phyloP scores from a whole-genome alignment of 2,888 invertebrate genomes.

The Drosophila leonis region DNA sequence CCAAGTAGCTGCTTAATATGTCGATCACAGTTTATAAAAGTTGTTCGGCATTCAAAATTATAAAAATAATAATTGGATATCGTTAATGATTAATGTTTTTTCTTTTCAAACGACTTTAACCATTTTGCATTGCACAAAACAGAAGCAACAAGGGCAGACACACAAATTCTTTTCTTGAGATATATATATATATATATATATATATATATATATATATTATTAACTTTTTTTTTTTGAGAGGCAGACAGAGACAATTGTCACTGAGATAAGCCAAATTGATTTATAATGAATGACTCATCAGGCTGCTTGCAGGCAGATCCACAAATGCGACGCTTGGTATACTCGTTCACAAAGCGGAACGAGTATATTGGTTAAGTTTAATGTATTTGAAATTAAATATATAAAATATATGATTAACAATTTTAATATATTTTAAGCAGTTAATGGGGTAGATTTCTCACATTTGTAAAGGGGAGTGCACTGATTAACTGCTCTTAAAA shows the following conservation, averaged over 20 bases:
- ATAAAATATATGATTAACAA: neutral
- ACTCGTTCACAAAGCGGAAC: neutral
- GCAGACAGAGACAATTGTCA: constrained; percentile 51
- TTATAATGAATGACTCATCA: constrained; percentile 77
- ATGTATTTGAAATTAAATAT: neutral
- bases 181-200: no score
- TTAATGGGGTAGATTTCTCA: neutral
- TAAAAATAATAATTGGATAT: constrained; percentile 23
- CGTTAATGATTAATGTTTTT: constrained; percentile 29
- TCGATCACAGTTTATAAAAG: neutral
- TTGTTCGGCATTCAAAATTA: constrained; percentile 4
- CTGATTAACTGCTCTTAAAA: neutral
- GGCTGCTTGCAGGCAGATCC: constrained; percentile 29
- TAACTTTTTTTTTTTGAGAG: constrained; percentile 28
- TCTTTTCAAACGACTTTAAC: constrained; percentile 7
- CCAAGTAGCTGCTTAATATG: constrained; percentile 18
- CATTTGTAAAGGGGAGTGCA: neutral
- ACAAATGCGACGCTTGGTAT: constrained; percentile 35
- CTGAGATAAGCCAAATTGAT: constrained; percentile 74
- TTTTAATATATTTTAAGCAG: neutral
- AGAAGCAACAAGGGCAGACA: constrained; percentile 42
- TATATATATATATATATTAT: no score
- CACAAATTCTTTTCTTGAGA: constrained; percentile 37
- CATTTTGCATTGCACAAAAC: constrained; percentile 41
- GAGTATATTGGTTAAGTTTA: neutral